Evolutionary conservation across 1,140 invertebrate genomes (phyloP).

Genomic region (Delia radicum): DNA sequence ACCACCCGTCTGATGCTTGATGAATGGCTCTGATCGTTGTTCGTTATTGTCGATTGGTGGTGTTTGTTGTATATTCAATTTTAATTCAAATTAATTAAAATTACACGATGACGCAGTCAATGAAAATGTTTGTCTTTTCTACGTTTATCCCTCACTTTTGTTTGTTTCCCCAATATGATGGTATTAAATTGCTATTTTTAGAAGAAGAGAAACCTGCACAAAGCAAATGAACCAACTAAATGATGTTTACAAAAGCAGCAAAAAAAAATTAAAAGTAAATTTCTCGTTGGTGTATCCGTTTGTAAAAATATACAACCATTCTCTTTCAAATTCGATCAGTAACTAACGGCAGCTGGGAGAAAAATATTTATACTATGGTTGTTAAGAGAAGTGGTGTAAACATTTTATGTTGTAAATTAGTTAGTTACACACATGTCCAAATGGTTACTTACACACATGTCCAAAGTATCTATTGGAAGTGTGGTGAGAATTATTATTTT

Average conservation of each 20-base stretch:
- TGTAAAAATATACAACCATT: background rate
- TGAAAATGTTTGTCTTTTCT: constrained; percentile 3
- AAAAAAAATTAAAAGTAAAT: background rate
- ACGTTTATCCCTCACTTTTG: constrained; percentile 3
- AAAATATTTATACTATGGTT: background rate
- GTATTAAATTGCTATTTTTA: constrained; percentile 10
- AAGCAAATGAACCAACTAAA: background rate
- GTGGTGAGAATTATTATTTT: too few species aligned
- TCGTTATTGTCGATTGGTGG: background rate
- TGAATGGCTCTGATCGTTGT: background rate
- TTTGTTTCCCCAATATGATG: background rate
- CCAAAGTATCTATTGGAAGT: too few species aligned
- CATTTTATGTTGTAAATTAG: too few species aligned
- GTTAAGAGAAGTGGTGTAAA: too few species aligned
- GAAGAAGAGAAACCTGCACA: constrained; percentile 22
- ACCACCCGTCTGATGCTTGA: constrained; percentile 8
- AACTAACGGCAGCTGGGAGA: background rate
- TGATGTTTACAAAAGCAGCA: background rate
- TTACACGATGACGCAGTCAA: constrained; percentile 17
- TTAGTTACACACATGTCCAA: too few species aligned
- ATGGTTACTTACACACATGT: too few species aligned
- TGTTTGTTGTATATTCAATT: background rate
- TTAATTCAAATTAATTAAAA: constrained; percentile 18
- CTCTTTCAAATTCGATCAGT: background rate
- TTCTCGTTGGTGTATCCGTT: background rate